Percentiles rank a stretch among this genome's conserved stretches.
These are phyloP conservation scores for Ctenopoma kingsleyae DNA, from an alignment of 2,797 vertebrate genomes.

Conservation along the genomic window DNA sequence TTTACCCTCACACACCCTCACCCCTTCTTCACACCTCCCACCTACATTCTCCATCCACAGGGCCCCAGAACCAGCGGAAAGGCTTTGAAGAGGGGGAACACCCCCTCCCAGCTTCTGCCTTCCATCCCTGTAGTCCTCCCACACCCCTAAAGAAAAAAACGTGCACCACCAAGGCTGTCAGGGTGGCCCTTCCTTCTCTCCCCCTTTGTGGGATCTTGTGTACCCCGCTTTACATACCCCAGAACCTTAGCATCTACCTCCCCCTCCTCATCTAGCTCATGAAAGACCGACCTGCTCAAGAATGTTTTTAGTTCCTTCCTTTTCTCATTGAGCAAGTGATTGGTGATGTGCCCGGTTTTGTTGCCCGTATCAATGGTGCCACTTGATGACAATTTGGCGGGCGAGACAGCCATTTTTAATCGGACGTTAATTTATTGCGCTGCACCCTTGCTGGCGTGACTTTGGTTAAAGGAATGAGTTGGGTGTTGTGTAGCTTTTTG, in stretches of 20 bases:
- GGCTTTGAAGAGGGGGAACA: conserved; percentile 77
- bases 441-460: conserved; percentile 71
- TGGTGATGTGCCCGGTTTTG: conserved; percentile 81
- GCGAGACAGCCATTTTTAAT: conserved; percentile 83
- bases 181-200: conserved; percentile 87
- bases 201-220: conserved; percentile 81
- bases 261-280: conserved; percentile 60
- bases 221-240: conserved; percentile 78
- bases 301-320: conserved; percentile 82
- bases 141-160: conserved; percentile 76
- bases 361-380: conserved; percentile 82
- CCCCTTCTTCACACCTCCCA: conserved; percentile 76
- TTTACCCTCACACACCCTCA: conserved; percentile 63
- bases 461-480: conserved; percentile 75
- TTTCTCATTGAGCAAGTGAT: conserved; percentile 77
- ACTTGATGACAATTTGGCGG: conserved; percentile 85
- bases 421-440: conserved; percentile 83
- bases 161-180: conserved; percentile 87
- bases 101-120: conserved; percentile 71
- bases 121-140: conserved; percentile 76
- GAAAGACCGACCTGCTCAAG: conserved; percentile 79
- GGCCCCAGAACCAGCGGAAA: conserved; percentile 80
- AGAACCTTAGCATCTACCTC: conserved; percentile 62
- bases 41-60: conserved; percentile 76
- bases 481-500: conserved; percentile 81